These are phyloP conservation scores for Diphyllodes magnificus DNA, from an alignment of 2,113 vertebrate species.

Conservation along the genomic window DNA sequence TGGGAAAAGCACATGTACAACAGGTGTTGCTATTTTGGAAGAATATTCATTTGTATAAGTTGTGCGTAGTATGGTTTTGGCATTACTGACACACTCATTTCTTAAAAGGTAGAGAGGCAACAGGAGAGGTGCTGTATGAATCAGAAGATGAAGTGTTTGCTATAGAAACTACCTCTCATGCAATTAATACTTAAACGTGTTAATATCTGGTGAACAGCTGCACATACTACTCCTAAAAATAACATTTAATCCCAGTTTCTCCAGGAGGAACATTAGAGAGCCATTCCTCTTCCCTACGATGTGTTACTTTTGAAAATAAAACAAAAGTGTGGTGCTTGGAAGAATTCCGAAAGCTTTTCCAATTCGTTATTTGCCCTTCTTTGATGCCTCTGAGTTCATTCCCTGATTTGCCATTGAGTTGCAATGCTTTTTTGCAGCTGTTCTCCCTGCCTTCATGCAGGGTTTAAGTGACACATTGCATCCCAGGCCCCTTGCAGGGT, in stretches of 20 bases:
- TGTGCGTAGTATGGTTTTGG: not conserved
- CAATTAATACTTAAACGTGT: conserved; percentile 14
- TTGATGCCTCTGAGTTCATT: not conserved
- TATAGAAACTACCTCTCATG: not conserved
- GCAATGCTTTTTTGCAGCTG: not conserved
- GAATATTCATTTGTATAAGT: not conserved
- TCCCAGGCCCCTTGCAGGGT: not conserved
- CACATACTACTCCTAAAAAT: not conserved
- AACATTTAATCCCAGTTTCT: conserved; percentile 3
- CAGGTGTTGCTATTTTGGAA: not conserved
- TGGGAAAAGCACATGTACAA: not conserved
- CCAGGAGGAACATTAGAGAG: not conserved
- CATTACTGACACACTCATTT: not conserved
- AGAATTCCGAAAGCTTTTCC: not conserved
- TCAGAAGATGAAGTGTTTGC: not conserved
- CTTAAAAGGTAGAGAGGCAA: not conserved
- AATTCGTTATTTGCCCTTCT: not conserved
- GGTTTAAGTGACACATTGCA: not conserved
- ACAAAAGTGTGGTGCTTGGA: not conserved
- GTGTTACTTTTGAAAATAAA: conserved; percentile 15
- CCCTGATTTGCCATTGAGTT: not conserved
- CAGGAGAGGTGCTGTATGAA: not conserved
- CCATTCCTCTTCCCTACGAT: not conserved
- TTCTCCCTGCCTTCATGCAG: fast-evolving
- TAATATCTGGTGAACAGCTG: conserved; percentile 33